These are phyloP conservation scores for Parnassius smintheus DNA, from an alignment of 2,888 invertebrate species.

Conservation along the genomic window DNA sequence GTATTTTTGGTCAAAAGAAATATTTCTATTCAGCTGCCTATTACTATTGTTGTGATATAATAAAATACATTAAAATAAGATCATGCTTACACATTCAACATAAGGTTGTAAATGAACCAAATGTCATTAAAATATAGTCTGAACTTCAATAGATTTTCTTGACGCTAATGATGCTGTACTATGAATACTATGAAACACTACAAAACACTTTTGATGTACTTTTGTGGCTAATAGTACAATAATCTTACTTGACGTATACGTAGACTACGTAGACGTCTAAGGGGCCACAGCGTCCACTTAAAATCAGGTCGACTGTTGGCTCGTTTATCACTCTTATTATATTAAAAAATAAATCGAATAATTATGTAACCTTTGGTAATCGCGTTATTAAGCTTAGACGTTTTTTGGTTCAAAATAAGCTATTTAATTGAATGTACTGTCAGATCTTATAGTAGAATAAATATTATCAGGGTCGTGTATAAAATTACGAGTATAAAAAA, in stretches of 20 bases:
- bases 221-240: neutral
- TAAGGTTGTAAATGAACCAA: no score
- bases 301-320: no score
- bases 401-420: conserved; percentile 3
- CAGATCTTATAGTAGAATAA: conserved; percentile 52
- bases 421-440: conserved; percentile 26
- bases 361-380: neutral
- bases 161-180: neutral
- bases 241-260: neutral
- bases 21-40: no score
- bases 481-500: conserved; percentile 53
- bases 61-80: no score
- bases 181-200: neutral
- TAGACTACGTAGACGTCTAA: no score
- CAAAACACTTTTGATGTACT: conserved; percentile 9
- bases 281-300: no score
- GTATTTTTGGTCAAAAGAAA: no score
- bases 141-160: no score
- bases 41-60: no score
- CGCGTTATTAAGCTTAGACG: conserved; percentile 6
- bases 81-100: no score
- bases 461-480: conserved; percentile 68
- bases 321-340: no score
- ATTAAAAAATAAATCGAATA: neutral
- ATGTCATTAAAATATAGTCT: no score